Evolutionary conservation across 1,140 invertebrate genomes (phyloP).

Genomic region (Bombus impatiens): DNA sequence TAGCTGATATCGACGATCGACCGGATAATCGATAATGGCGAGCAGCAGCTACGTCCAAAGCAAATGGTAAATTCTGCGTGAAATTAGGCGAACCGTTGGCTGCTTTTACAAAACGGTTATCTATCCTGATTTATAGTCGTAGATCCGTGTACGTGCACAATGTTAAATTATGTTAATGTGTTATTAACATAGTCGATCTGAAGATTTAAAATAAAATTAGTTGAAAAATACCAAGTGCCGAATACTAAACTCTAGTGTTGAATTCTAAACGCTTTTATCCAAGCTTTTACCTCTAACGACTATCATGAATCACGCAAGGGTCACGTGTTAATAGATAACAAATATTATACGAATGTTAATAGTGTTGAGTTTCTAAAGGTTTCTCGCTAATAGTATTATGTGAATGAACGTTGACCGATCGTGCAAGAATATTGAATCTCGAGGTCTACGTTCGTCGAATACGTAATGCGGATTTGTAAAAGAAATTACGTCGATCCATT

Average conservation of each 20-base stretch:
- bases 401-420: background rate
- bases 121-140: background rate
- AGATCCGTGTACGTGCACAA: background rate
- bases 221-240: too few species aligned
- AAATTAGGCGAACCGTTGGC: conserved; percentile 64
- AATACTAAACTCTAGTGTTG: background rate
- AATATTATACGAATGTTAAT: background rate
- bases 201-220: background rate
- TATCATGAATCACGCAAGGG: background rate
- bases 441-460: background rate
- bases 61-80: conserved; percentile 73
- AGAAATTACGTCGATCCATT: conserved; percentile 32
- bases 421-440: background rate
- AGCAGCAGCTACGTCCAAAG: conserved; percentile 42
- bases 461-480: conserved; percentile 6
- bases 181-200: background rate
- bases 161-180: background rate
- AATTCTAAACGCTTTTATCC: background rate
- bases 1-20: conserved; percentile 58
- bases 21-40: conserved; percentile 66
- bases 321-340: background rate
- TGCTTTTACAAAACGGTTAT: conserved; percentile 55
- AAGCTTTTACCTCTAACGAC: background rate
- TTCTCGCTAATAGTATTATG: background rate
- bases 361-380: background rate